Evolutionary conservation across 92 coral and sea anemone genomes (phyloP), one percentile per base, ranked within the genome.

Genomic region (Heteractis magnifica): DNA sequence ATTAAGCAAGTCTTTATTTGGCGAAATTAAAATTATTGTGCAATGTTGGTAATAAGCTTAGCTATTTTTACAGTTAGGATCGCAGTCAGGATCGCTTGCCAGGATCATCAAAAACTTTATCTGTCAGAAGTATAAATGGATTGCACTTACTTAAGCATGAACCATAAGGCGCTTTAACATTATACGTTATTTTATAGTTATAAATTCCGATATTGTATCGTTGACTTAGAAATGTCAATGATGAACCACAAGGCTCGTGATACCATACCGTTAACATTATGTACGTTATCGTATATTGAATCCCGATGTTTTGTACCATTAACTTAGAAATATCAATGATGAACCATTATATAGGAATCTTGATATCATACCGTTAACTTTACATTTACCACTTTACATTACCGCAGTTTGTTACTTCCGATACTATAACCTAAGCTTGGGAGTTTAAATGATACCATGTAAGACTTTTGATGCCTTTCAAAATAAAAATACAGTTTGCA

Each of bases 1-100:
- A 56, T 51, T n/a, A 21, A 88, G 85, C 14, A 88, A 83, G n/a
- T 81, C 85, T 44, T 21, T 81, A 11, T 74, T 74, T 74, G 77
- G 71, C 4, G 71, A 62, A 18, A 21, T 62, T 21, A 62, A 8
- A 9, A 56, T 56, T 13, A 56, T 4, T 14, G 71, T 62, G 71
- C n/a, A 18, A 15, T 62, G 6, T 8, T 4, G 14, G 5, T 8
- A 2, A 16, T 62, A 15, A 53, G 56, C 56, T 53, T 6, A 11
- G 12, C 12, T 53, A 6, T 53, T 26, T 26, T 26, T 26, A 26
- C 26, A 26, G 26, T 26, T 26, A 26, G 26, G 26, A 26, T 26
- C 26, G 26, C 26, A 26, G 26, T 26, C 26, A 26, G 26, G 26
- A 26, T 26, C 26, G 26, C 26, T 26, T 26, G 26, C 26, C 26